Evolutionary conservation across 1,140 invertebrate genomes (phyloP).

Genomic region (Yoshiicerus persimilis): DNA sequence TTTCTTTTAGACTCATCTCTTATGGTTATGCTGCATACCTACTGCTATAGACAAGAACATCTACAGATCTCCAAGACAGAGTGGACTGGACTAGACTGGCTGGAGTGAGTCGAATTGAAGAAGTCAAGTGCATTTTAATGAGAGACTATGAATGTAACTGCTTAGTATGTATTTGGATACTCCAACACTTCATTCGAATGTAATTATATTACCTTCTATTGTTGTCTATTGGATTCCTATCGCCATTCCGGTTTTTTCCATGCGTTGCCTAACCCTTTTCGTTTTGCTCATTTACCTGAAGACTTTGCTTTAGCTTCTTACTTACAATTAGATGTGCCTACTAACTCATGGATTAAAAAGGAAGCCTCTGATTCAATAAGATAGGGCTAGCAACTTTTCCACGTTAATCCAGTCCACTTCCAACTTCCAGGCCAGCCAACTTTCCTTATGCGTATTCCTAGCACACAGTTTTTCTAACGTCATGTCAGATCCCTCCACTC

Average conservation of each 20-base stretch:
- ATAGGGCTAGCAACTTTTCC: not conserved
- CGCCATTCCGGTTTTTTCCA: slow-evolving; percentile 15
- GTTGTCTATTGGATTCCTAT: slow-evolving; percentile 22
- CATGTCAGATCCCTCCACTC: not conserved
- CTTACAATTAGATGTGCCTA: not conserved
- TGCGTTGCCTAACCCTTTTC: slow-evolving; percentile 3
- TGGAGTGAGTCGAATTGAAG: not conserved
- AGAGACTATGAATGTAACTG: slow-evolving; percentile 24
- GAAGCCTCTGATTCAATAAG: not conserved
- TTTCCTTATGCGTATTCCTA: not conserved
- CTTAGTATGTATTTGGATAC: slow-evolving; percentile 17
- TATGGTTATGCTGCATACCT: not conserved
- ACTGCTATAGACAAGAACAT: not conserved
- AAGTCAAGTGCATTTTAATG: slow-evolving; percentile 32
- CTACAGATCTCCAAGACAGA: not conserved
- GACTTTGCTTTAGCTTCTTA: not conserved
- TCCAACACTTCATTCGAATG: slow-evolving; percentile 27
- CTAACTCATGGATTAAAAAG: not conserved
- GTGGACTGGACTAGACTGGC: not conserved
- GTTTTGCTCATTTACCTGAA: not conserved
- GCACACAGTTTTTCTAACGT: no score
- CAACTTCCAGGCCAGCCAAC: not conserved
- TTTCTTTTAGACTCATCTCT: not conserved
- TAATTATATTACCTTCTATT: slow-evolving; percentile 21
- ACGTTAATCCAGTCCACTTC: not conserved